These are phyloP conservation scores for Acleris literana DNA, from an alignment of 2,888 invertebrate species.

Conservation along the genomic window DNA sequence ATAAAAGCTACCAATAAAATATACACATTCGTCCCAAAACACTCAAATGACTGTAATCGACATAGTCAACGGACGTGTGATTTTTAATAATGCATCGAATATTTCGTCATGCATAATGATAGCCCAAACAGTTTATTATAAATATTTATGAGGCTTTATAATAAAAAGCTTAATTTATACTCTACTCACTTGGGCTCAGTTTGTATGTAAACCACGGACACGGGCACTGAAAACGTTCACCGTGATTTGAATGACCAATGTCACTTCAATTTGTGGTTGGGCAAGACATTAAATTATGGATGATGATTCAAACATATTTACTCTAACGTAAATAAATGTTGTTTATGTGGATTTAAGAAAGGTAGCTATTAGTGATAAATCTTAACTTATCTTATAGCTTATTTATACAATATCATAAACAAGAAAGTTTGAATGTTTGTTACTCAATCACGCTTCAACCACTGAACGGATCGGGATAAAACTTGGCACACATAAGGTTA, in stretches of 20 bases:
- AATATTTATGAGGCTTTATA: conserved; percentile 26
- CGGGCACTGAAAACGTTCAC: background rate
- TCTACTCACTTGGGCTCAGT: too few relatives aligned
- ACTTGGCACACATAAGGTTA: too few relatives aligned
- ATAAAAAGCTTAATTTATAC: conserved; percentile 8
- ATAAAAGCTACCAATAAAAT: background rate
- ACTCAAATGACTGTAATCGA: background rate
- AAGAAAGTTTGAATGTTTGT: too few relatives aligned
- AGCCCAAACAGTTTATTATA: conserved; percentile 9
- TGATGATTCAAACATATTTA: too few relatives aligned
- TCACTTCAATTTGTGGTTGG: conserved; percentile 22
- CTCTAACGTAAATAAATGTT: background rate
- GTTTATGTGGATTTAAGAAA: background rate
- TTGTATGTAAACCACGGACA: too few relatives aligned
- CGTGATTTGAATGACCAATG: conserved; percentile 28
- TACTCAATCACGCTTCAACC: too few relatives aligned
- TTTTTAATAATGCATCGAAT: background rate
- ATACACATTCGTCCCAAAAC: background rate
- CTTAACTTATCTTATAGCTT: too few relatives aligned
- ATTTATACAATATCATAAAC: too few relatives aligned
- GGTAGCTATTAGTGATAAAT: too few relatives aligned
- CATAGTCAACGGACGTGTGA: background rate
- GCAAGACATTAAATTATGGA: conserved; percentile 4
- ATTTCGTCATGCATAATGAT: conserved; percentile 17
- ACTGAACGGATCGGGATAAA: too few relatives aligned